Evolutionary conservation across 2,113 vertebrate species (phyloP).

Genomic region (Periophthalmodon schlosseri): DNA sequence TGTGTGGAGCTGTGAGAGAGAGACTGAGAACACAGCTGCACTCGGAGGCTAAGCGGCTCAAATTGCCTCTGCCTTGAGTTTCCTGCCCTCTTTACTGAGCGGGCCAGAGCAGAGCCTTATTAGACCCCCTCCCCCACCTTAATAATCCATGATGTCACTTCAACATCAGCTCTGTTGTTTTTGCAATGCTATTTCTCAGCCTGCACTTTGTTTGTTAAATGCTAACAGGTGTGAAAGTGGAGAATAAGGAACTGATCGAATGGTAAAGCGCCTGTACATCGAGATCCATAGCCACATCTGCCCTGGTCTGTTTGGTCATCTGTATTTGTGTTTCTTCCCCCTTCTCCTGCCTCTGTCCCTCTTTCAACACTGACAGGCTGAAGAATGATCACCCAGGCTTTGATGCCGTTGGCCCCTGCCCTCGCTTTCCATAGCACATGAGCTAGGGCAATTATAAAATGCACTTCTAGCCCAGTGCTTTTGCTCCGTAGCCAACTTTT

Average conservation of each 20-base stretch:
- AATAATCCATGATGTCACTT: slow-evolving; percentile 77
- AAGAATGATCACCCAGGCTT: slow-evolving; percentile 73
- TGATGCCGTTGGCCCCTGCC: slow-evolving; percentile 73
- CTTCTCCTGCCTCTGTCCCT: slow-evolving; percentile 31
- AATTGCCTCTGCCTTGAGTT: slow-evolving; percentile 73
- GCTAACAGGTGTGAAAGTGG: slow-evolving; percentile 64
- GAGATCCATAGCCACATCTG: slow-evolving; percentile 69
- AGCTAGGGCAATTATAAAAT: slow-evolving; percentile 68
- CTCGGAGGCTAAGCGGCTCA: slow-evolving; percentile 69
- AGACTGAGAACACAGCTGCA: slow-evolving; percentile 73
- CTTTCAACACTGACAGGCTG: slow-evolving; percentile 52
- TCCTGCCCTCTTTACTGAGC: slow-evolving; percentile 68
- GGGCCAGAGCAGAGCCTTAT: slow-evolving; percentile 63
- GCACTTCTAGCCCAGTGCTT: slow-evolving; percentile 61
- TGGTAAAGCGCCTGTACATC: slow-evolving; percentile 47
- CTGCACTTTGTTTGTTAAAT: slow-evolving; percentile 68
- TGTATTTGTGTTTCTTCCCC: slow-evolving; percentile 67
- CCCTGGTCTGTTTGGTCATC: slow-evolving; percentile 72
- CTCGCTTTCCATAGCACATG: slow-evolving; percentile 69
- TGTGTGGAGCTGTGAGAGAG: slow-evolving; percentile 50
- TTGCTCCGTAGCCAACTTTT: slow-evolving; percentile 55
- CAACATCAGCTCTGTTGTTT: slow-evolving; percentile 61
- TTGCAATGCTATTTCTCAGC: slow-evolving; percentile 42
- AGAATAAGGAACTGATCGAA: slow-evolving; percentile 26
- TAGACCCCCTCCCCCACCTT: slow-evolving; percentile 65